phyloP scores from a whole-genome alignment of 2,797 vertebrate species.

The Rhinoraja longicauda region DNA sequence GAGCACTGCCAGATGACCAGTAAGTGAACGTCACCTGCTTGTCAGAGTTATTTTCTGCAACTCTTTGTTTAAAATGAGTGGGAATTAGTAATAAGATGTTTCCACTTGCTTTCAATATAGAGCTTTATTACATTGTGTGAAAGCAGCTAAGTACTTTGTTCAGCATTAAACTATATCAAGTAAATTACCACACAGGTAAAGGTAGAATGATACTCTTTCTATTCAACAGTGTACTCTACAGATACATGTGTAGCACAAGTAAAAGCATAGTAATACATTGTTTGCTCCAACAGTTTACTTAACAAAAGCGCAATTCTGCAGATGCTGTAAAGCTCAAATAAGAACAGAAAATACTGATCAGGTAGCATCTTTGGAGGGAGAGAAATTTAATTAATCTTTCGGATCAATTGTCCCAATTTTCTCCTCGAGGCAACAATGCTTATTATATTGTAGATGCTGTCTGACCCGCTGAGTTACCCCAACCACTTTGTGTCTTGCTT shows the following conservation, averaged over 20 bases:
- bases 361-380: background rate
- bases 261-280: too few relatives aligned
- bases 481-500: too few relatives aligned
- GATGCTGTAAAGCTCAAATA: background rate
- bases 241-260: background rate
- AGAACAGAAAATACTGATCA: background rate
- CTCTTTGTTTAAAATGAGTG: background rate
- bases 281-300: background rate
- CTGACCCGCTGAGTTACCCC: background rate
- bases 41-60: slow-evolving; percentile 1
- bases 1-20: slow-evolving; percentile 85
- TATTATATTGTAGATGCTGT: background rate
- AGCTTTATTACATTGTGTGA: too few relatives aligned
- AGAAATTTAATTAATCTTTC: background rate
- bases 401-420: background rate
- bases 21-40: slow-evolving; percentile 55
- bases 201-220: too few relatives aligned
- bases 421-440: background rate
- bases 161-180: too few relatives aligned
- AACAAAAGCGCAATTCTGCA: background rate
- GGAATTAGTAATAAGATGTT: background rate
- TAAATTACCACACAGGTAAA: too few relatives aligned
- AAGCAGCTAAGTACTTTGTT: too few relatives aligned
- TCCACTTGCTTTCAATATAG: background rate
- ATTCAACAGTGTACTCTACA: background rate